Evolutionary conservation across 2,797 vertebrate genomes (phyloP), one percentile per base, ranked within the genome.

Genomic region (Muscicapa striata): DNA sequence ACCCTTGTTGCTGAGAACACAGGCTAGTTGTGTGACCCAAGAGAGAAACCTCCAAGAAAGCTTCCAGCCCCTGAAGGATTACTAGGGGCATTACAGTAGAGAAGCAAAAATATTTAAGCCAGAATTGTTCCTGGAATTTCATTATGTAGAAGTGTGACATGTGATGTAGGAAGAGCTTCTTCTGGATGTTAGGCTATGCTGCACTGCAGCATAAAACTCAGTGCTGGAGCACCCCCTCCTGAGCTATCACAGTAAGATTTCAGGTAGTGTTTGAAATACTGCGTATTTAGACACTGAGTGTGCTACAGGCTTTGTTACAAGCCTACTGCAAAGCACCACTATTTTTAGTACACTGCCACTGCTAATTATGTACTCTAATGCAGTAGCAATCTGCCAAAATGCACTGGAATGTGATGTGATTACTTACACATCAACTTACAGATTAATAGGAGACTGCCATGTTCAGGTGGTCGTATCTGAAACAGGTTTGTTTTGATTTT

Each of bases 261-360:
- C 51, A 23, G 62, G 26, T 19, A 9, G 0, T 8, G 3, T 32
- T 69, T 80, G 36, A 75, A 78, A 55, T 29, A 15, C 22, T 48
- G 8, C 4, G 0, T 61, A 34, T 75, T 67, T 29, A 41, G 15
- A 22, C 3, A 7, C 8, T n/a, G 0, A 46, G 8, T 3, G 9
- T 27, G 22, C 34, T 55, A 12, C 22, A 40, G 51, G 30, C 24
- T 75, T 62, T 40, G 11, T 74, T 63, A 38, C 27, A 43, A 70
- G 29, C 34, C 41, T 75, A 1, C 21, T 49, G 41, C 38, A 64
- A 64, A 41, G 41, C 16, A 27, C 9, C 15, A 1, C 23, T 64
- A 4, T 61, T 61, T 84, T 84, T 38, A 84, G 40, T 58, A 27
- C 21, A 22, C 11, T 52, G 7, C 23, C 8, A 10, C 49, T 82